Base-by-base conservation (phyloP, 2,113 vertebrate genomes). In the Phylloscopus whistleri region DNA sequence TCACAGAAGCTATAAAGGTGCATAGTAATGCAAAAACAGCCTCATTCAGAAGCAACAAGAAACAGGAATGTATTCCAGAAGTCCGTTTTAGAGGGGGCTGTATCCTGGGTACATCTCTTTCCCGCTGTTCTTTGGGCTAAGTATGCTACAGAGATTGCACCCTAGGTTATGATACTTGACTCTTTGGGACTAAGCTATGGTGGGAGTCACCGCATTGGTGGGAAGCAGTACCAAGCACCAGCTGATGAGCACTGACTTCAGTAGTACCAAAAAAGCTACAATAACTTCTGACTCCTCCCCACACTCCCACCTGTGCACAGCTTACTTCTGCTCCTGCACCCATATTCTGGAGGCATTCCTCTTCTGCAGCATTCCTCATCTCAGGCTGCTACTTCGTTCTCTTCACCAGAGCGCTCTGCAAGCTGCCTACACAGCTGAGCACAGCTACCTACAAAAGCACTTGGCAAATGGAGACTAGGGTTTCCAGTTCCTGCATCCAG, bases 371-470 rank as follows among this genome's bases (percentile, higher is more conserved):
- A 4, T 16, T 83, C 59, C 48, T 66, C 21, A 41, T 6, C n/a
- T 56, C 23, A 3, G 4, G 10, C 55, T 82, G 39, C 52, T 46
- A 28, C 17, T 20, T 46, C 26, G 24, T 33, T 81, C 39, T 82
- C 28, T 41, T 69, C 53, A 83, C 13, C 1, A 0, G 58, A 51
- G 39, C 0, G 0, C 28, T 37, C 62, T 3, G 1, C 28, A 69
- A 83, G 35, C 44, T 64, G 67, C 53, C 77, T 20, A 52, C 68
- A 84, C 46, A 87, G 37, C 23, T 26, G 23, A 56, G 68, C 77
- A 59, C 4, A 1, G 49, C 28, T 30, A 56, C 28, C 66, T 56
- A 52, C 28, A 48, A 31, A 68, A 72, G 17, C 3, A 2, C 33
- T 22, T 3, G 0, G 30, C 35, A 91, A 49, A 78, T 0, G 3